Percentiles rank a stretch among this genome's conserved stretches.
Evolutionary conservation across 2,888 invertebrate species (phyloP).

Genomic region (Drosophila infuscata): DNA sequence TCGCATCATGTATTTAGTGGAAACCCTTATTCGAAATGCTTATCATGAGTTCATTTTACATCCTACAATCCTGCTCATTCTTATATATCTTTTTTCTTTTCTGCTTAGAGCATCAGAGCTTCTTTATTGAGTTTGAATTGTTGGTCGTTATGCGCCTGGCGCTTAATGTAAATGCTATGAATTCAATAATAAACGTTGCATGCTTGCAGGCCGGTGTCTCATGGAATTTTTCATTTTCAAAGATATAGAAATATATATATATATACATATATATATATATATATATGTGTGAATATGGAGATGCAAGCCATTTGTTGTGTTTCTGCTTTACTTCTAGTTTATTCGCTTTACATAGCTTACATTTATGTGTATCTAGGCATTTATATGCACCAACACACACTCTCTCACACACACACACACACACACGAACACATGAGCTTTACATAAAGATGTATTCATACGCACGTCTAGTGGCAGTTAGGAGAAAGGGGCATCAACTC

Average conservation of each 20-base stretch:
- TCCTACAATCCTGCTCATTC: neutral
- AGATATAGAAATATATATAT: neutral
- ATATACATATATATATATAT: neutral
- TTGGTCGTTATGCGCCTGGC: slow-evolving; percentile 2
- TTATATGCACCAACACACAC: slow-evolving; percentile 1
- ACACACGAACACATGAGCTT: slow-evolving; percentile 9
- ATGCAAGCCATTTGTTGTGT: slow-evolving; percentile 39
- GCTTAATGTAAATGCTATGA: slow-evolving; percentile 30
- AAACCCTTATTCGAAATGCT: neutral
- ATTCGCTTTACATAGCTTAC: slow-evolving; percentile 55
- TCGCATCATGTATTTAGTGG: neutral
- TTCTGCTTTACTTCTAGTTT: slow-evolving; percentile 43
- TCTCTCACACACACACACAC: neutral
- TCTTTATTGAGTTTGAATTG: slow-evolving; percentile 16
- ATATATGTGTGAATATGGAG: slow-evolving; percentile 1
- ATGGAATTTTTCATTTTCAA: slow-evolving; percentile 73
- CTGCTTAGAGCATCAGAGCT: slow-evolving; percentile 3
- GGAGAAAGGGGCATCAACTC: slow-evolving; percentile 51
- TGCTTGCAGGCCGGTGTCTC: slow-evolving; percentile 44
- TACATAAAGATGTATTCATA: slow-evolving; percentile 67
- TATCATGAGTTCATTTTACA: neutral
- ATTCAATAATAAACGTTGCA: slow-evolving; percentile 63
- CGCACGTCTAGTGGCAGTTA: slow-evolving; percentile 63
- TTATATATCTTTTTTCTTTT: fast-evolving
- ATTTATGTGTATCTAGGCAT: slow-evolving; percentile 14